These are phyloP conservation scores for Neodiprion fabricii DNA, from an alignment of 1,140 invertebrate species.

Conservation along the genomic window DNA sequence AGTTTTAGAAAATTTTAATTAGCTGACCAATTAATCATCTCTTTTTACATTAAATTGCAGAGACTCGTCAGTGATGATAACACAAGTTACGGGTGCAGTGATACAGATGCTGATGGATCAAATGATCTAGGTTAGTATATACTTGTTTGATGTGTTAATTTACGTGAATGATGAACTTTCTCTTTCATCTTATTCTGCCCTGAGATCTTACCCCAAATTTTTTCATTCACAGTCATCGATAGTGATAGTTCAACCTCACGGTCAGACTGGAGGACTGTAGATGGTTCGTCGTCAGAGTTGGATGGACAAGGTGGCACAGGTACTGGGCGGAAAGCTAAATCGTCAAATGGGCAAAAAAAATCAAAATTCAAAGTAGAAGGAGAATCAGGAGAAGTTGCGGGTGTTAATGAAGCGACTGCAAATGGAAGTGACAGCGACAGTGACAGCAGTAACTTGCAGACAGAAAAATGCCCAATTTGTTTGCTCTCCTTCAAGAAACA, in stretches of 20 bases:
- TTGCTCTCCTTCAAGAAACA: constrained; percentile 70
- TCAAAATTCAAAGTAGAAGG: constrained; percentile 25
- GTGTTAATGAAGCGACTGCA: constrained; percentile 16
- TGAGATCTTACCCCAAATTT: constrained; percentile 12
- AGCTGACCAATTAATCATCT: not conserved
- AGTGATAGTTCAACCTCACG: constrained; percentile 52
- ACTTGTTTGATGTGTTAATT: constrained; percentile 9
- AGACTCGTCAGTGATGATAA: constrained; percentile 51
- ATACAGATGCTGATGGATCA: constrained; percentile 31
- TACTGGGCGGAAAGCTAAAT: constrained; percentile 14
- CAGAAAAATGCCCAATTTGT: constrained; percentile 87
- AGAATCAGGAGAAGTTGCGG: constrained; percentile 16
- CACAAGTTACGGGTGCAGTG: constrained; percentile 38
- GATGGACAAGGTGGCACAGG: not conserved
- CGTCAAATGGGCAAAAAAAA: constrained; percentile 19
- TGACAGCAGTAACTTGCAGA: constrained; percentile 71
- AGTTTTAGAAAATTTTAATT: no score
- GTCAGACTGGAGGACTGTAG: constrained; percentile 52
- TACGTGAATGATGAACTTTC: no score
- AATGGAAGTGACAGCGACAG: constrained; percentile 47
- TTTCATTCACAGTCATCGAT: constrained; percentile 29
- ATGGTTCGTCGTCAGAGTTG: constrained; percentile 34
- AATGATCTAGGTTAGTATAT: constrained; percentile 32
- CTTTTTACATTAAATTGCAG: constrained; percentile 35
- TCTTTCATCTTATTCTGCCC: not conserved